Conservation (phyloP, 2,888 invertebrate species). For the Oasisia sp. region DNA sequence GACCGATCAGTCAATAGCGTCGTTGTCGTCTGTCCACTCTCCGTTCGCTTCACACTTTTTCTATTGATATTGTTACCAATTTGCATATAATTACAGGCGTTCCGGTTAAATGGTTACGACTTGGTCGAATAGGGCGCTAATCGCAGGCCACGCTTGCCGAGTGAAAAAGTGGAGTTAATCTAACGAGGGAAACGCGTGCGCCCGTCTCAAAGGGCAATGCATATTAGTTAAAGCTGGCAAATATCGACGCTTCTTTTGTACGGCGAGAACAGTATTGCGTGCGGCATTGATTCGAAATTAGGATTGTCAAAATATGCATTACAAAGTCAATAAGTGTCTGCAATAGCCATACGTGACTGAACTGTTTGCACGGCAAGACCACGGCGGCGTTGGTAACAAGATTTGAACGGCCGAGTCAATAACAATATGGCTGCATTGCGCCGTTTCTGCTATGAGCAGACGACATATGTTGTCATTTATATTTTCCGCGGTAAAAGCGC, state of each 20-base stretch:
- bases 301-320: slow-evolving; percentile 5
- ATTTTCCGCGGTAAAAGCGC: background rate
- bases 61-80: background rate
- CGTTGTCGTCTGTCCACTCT: background rate
- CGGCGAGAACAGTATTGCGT: background rate
- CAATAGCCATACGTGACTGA: background rate
- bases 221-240: slow-evolving; percentile 5
- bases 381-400: background rate
- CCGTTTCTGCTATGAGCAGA: background rate
- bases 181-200: slow-evolving; percentile 6
- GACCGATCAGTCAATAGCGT: background rate
- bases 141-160: background rate
- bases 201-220: background rate
- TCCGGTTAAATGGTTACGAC: slow-evolving; percentile 11
- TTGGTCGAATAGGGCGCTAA: background rate
- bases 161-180: background rate
- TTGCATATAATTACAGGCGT: background rate
- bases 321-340: background rate
- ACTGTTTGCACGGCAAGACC: background rate
- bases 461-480: background rate
- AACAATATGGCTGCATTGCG: background rate
- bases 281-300: slow-evolving; percentile 1
- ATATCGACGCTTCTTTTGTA: slow-evolving; percentile 1
- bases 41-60: background rate
- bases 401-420: background rate